Base-by-base conservation (phyloP, 1,140 invertebrate species). In the Sitobion miscanthi region DNA sequence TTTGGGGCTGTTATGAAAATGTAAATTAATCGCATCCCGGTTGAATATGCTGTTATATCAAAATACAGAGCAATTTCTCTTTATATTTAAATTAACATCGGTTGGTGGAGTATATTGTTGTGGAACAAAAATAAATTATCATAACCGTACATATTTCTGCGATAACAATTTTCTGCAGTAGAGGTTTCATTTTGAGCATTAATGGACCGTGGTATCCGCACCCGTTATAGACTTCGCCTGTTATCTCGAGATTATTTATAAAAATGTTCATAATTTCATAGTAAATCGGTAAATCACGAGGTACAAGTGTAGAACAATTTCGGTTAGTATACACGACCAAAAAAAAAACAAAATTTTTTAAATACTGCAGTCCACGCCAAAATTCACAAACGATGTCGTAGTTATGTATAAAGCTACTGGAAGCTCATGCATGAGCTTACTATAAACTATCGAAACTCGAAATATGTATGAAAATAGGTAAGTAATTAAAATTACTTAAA, bases 61-160 rank as follows among this genome's bases (percentile, higher is more conserved):
- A 23, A 87, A 49, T 69, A 69, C 89, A 45, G 25, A 38, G 45
- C 23, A 90, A 30, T 47, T 90, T 90, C 54, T 90, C 25, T 90
- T 69, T 38, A 89, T 90, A 90, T 90, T 90, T 90, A 90, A 90
- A 62, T 90, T 90, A 90, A 62, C 57, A 69, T 69, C 38, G 57
- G 57, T 35, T 38, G 35, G 52, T 17, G 11, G 5, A 62, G 88
- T 45, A 89, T 45, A 90, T 69, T 69, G 54, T 90, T 90, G 25
- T 69, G 30, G 11, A 90, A 69, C 30, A 17, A 69, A 69, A 90
- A 69, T 45, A 90, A 45, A 90, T 42, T n/a, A n/a, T 45, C 38
- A 69, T 20, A 45, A 90, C 35, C 54, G 25, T n/a, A 62, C 6
- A 54, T 35, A 77, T 77, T 77, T 77, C n/a, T 49, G 5, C 6